Base-by-base conservation (phyloP, 2,797 vertebrate species). In the Anableps anableps region DNA sequence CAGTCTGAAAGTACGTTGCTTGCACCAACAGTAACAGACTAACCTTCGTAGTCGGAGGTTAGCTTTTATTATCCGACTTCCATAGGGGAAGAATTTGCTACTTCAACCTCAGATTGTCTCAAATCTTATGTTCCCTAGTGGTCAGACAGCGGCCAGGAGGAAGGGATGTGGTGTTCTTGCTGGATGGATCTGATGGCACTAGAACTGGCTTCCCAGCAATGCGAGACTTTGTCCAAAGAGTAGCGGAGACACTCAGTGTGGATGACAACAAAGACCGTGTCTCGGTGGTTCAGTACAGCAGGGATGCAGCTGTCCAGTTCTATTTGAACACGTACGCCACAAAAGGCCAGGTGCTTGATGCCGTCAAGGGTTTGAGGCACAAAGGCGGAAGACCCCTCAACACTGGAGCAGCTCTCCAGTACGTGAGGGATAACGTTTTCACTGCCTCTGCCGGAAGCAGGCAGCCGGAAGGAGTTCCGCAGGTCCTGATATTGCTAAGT, bases 401-500 rank as follows among this genome's bases (percentile, higher is more conserved):
- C 76, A 91, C 90, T 16, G 91, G 89, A 71, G 84, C 75, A 79
- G 92, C 92, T 45, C 86, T 92, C 76, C 84, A 84, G 41, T 88
- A 84, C 70, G 79, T 93, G 50, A 82, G 68, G 41, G 83, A 85
- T 31, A 85, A 85, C 8, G 70, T 85, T 1, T 82, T 85, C 34
- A 77, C 74, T 2, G 34, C 34, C 34, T 82, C 83, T 71, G 77
- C 83, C 0, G 83, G 80, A 29, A 97, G 96, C 90, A 93, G 96
- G 76, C 92, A 93, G 45, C 81, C 72, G 0, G 93, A 97, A 31
- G 95, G 95, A 0, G 94, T 96, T 45, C 96, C 96, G 0, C 97
- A 97, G 85, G 88, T 97, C 47, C 87, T 97, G 51, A 91, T 97
- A 0, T 87, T 97, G 31, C 83, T 97, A 62, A 96, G 93, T 0